These are phyloP conservation scores for Galemys pyrenaicus DNA, from an alignment of 2,113 vertebrate species.

Conservation along the genomic window DNA sequence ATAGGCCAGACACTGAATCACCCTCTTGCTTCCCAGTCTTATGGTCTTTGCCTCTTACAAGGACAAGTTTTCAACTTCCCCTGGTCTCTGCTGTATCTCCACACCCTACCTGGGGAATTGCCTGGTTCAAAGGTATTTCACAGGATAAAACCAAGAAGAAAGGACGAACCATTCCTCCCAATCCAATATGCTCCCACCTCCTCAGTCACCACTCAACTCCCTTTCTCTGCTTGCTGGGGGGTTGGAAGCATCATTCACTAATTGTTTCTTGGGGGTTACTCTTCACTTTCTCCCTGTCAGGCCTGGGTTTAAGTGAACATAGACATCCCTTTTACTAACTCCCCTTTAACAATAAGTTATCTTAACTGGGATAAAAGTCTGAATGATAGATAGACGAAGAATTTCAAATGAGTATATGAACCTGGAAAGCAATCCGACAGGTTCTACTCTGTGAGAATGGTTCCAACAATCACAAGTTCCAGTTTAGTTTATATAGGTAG, in stretches of 20 bases:
- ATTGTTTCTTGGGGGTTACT: not conserved
- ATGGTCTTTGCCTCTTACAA: not conserved
- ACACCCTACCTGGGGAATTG: not conserved
- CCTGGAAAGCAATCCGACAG: no score
- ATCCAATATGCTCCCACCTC: not conserved
- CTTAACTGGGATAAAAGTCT: no score
- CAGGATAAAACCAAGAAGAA: not conserved
- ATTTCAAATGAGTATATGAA: no score
- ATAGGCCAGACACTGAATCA: not conserved
- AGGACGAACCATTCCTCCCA: not conserved
- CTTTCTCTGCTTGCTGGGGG: not conserved
- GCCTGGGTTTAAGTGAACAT: not conserved
- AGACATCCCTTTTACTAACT: not conserved
- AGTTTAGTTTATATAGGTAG: no score
- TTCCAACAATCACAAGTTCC: no score
- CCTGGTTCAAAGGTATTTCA: not conserved
- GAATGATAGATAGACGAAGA: no score
- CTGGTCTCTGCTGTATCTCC: not conserved
- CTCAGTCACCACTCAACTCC: not conserved
- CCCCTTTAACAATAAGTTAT: not conserved
- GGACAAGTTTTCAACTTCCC: not conserved
- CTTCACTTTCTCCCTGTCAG: conserved; percentile 26
- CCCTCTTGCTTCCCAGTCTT: not conserved
- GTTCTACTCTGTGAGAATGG: no score
- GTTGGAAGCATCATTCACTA: not conserved